phyloP scores from a whole-genome alignment of 2,888 invertebrate genomes.

The Glyphotaelius pellucidus region DNA sequence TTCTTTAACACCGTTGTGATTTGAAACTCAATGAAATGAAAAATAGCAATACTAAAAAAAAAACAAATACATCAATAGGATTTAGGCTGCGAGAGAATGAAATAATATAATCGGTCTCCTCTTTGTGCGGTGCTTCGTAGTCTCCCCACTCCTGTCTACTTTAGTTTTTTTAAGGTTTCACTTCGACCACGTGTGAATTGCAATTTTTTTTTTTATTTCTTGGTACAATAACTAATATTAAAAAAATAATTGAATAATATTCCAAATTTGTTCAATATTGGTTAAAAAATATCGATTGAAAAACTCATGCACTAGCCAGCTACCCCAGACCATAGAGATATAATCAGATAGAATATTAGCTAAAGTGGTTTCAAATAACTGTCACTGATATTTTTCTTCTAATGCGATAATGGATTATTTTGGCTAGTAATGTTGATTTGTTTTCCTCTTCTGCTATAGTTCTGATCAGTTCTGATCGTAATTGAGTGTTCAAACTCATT shows the following conservation, averaged over 20 bases:
- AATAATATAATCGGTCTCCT: too few species aligned
- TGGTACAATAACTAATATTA: background rate
- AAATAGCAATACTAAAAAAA: too few species aligned
- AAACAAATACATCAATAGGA: too few species aligned
- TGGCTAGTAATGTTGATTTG: background rate
- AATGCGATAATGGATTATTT: background rate
- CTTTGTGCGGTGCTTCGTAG: too few species aligned
- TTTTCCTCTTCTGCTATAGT: background rate
- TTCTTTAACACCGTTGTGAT: too few species aligned
- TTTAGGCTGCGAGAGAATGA: too few species aligned
- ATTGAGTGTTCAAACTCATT: background rate
- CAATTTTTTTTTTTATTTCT: too few species aligned
- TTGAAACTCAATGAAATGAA: too few species aligned
- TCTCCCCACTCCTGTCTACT: too few species aligned
- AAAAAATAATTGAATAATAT: background rate
- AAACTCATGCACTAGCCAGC: background rate
- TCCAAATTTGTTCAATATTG: background rate
- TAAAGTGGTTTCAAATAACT: background rate
- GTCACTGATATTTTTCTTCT: background rate
- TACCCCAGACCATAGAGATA: background rate
- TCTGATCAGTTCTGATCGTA: background rate
- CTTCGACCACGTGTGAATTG: too few species aligned
- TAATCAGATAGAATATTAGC: background rate
- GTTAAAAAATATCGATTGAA: background rate
- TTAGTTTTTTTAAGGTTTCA: too few species aligned